Conservation (phyloP, 2,797 vertebrate species). For the Pantherophis vulpinus region DNA sequence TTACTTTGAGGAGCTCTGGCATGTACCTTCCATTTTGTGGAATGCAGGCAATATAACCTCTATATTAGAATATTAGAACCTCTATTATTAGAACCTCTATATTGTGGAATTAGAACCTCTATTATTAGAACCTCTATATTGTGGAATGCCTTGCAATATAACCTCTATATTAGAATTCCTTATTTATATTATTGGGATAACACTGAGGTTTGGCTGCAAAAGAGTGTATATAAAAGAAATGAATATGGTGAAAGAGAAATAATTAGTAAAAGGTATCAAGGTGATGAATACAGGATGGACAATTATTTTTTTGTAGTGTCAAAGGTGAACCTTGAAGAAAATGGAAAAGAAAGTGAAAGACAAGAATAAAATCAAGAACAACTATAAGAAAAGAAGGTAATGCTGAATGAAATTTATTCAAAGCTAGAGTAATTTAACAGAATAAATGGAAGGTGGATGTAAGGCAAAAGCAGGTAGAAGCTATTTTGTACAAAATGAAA, state of each 20-base stretch:
- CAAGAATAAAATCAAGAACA: not conserved
- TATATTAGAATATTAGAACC: not conserved
- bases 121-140: too few relatives aligned
- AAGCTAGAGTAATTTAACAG: not conserved
- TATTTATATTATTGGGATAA: not conserved
- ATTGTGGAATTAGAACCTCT: too few relatives aligned
- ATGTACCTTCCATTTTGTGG: not conserved
- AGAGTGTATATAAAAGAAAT: not conserved
- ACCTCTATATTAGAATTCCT: not conserved
- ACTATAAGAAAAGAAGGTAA: not conserved
- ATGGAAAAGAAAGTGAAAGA: not conserved
- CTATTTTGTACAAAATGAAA: not conserved
- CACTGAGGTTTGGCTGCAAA: not conserved
- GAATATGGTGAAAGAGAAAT: not conserved
- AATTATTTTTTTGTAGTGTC: not conserved
- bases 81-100: too few relatives aligned
- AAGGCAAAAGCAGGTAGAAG: not conserved
- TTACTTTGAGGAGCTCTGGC: not conserved
- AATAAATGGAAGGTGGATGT: not conserved
- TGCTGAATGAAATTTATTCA: not conserved
- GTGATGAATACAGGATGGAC: not conserved
- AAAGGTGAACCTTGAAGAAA: not conserved
- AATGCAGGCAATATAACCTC: not conserved
- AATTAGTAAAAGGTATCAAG: not conserved
- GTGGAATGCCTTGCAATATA: not conserved